phyloP scores from a whole-genome alignment of 2,888 invertebrate genomes.

The Ennomos fuscantarius region DNA sequence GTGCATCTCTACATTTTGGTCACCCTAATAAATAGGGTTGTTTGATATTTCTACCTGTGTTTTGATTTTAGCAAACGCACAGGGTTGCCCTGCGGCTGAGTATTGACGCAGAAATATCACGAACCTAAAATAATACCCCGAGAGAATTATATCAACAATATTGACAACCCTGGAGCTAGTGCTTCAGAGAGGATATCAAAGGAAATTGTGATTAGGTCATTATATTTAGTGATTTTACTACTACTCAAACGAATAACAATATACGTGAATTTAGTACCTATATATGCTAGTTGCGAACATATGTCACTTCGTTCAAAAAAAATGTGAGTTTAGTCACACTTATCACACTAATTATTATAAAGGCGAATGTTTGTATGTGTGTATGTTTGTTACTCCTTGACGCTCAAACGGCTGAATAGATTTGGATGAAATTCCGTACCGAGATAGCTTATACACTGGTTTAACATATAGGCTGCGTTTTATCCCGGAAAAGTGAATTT shows the following conservation, averaged over 20 bases:
- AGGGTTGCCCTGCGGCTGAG: slow-evolving; percentile 25
- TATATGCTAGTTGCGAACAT: too few species aligned
- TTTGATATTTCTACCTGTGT: slow-evolving; percentile 76
- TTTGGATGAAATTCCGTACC: too few species aligned
- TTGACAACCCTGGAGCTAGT: slow-evolving; percentile 21
- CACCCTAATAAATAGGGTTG: slow-evolving; percentile 46
- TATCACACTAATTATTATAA: too few species aligned
- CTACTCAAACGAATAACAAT: not conserved
- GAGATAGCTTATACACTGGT: too few species aligned
- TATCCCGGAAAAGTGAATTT: too few species aligned
- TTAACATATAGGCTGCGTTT: too few species aligned
- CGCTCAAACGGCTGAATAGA: too few species aligned
- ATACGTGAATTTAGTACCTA: too few species aligned
- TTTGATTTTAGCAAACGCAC: slow-evolving; percentile 64
- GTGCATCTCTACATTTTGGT: slow-evolving; percentile 25
- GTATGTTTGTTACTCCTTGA: too few species aligned
- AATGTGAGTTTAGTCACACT: too few species aligned
- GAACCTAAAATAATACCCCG: slow-evolving; percentile 19
- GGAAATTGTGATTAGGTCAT: slow-evolving; percentile 18
- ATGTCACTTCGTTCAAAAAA: too few species aligned
- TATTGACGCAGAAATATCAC: slow-evolving; percentile 8
- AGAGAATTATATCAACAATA: slow-evolving; percentile 15
- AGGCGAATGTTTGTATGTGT: too few species aligned
- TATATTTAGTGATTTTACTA: slow-evolving; percentile 6
- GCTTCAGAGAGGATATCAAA: slow-evolving; percentile 20